Percentiles rank a stretch among this genome's conserved stretches.
Conservation (phyloP, 1,140 invertebrate genomes). For the Phortica variegata region DNA sequence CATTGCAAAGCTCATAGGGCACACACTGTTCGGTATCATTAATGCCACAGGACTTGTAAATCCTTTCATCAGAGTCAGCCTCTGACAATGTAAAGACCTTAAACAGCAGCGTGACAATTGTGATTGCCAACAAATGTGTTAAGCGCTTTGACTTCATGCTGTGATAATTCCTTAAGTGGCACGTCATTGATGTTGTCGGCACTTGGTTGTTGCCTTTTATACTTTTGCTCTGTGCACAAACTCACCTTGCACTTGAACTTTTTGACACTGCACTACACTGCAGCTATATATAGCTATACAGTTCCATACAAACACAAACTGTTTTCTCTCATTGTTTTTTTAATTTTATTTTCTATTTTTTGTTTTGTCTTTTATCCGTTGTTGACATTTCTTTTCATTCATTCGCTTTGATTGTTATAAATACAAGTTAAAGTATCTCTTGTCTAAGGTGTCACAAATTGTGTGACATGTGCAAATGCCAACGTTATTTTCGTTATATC, state of each 20-base stretch:
- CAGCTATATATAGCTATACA: conserved; percentile 27
- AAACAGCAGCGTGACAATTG: neutral
- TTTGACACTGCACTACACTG: neutral
- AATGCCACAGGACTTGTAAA: conserved; percentile 17
- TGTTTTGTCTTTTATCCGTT: too few species aligned
- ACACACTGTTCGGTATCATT: conserved; percentile 23
- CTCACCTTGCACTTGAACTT: conserved; percentile 16
- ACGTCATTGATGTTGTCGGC: neutral
- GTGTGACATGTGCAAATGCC: too few species aligned
- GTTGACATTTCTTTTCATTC: neutral
- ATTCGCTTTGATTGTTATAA: conserved; percentile 29
- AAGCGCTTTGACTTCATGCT: too few species aligned
- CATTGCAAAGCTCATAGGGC: conserved; percentile 27
- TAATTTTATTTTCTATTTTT: too few species aligned
- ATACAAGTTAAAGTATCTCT: conserved; percentile 28
- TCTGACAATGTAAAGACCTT: neutral
- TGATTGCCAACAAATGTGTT: neutral
- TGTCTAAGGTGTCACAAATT: too few species aligned
- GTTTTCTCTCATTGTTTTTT: too few species aligned
- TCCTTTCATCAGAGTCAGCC: neutral
- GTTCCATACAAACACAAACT: conserved; percentile 7
- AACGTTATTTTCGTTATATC: too few species aligned
- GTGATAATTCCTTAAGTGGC: neutral
- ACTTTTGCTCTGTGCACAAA: conserved; percentile 4
- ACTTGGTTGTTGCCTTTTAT: neutral